Conservation (phyloP, 2,113 vertebrate genomes). For the Sebastes schlegelii region DNA sequence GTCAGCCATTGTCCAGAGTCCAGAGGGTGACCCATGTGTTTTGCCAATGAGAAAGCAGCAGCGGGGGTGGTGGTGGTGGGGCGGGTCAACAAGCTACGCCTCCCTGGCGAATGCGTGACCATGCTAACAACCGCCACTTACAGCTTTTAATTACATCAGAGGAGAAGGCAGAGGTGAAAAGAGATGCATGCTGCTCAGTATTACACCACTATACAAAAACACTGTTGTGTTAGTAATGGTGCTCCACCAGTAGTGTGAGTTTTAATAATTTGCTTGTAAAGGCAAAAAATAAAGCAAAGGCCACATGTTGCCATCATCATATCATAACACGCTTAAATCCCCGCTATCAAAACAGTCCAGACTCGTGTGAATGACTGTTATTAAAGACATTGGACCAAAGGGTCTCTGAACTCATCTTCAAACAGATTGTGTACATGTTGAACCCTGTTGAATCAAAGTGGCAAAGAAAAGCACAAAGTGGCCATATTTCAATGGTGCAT, state of each 20-base stretch:
- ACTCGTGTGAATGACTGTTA: slow-evolving; percentile 56
- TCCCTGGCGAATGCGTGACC: slow-evolving; percentile 75
- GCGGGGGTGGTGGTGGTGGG: slow-evolving; percentile 22
- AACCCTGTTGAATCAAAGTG: slow-evolving; percentile 67
- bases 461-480: slow-evolving; percentile 70
- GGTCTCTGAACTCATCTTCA: slow-evolving; percentile 63
- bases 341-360: slow-evolving; percentile 49
- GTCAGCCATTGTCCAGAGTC: slow-evolving; percentile 87
- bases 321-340: slow-evolving; percentile 54
- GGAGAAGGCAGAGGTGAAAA: slow-evolving; percentile 35
- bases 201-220: slow-evolving; percentile 18
- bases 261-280: slow-evolving; percentile 52
- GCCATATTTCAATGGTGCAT: slow-evolving; percentile 72
- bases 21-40: slow-evolving; percentile 74
- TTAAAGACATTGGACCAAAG: slow-evolving; percentile 63
- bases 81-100: slow-evolving; percentile 58
- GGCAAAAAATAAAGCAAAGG: slow-evolving; percentile 52
- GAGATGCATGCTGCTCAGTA: slow-evolving; percentile 17
- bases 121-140: slow-evolving; percentile 83
- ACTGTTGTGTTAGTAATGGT: slow-evolving; percentile 32
- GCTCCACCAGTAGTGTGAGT: slow-evolving; percentile 35
- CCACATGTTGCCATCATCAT: slow-evolving; percentile 56
- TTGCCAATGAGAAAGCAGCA: slow-evolving; percentile 86
- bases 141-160: slow-evolving; percentile 66
- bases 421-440: slow-evolving; percentile 66